Base-by-base conservation (phyloP, 2,888 invertebrate genomes). In the Ryuthela nishihirai region DNA sequence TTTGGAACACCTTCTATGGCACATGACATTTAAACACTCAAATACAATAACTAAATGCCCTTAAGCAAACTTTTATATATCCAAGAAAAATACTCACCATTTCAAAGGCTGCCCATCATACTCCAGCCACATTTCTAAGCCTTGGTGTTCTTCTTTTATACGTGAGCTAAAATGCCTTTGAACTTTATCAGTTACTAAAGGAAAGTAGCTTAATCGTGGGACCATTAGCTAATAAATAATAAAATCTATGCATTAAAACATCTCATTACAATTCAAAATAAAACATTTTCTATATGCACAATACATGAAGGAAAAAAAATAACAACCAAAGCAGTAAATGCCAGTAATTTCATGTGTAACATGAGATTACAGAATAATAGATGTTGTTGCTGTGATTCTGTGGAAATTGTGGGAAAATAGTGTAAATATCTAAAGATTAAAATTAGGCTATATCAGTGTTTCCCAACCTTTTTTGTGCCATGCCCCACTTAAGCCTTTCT, bases 111-210 rank as follows among this genome's bases (percentile, higher is more conserved):
- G 85, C 1, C 92, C 91, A 76, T 92, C 89, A 71, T 83, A 92
- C 71, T 94, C 94, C 54, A 97, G 77, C 95, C 97, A 97, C 82
- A 95, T 87, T 75, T 93, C 92, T 68, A 83, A 84, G 65, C 89
- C 87, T 56, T 85, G 84, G 71, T 85, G 85, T 67, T 87, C 87
- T 72, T 83, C 84, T 25, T 86, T 84, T 69, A 93, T 83, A 71
- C 83, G 88, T 54, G 87, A 83, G 54, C 84, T 78, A 72, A 95
- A 94, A 76, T 95, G 90, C 72, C 91, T 87, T 71, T 87, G 74
- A 73, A 91, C 92, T 83, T 94, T 97, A 72, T 97, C 95, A 24
- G 88, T 91, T 53, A 94, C 91, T 50, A 97, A 79, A 41, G 95
- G 94, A 74, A 97, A 90, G 75, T 97, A 97, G 75, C 89, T 91